Conservation (phyloP, 2,888 invertebrate species). For the Catocala sponsa region DNA sequence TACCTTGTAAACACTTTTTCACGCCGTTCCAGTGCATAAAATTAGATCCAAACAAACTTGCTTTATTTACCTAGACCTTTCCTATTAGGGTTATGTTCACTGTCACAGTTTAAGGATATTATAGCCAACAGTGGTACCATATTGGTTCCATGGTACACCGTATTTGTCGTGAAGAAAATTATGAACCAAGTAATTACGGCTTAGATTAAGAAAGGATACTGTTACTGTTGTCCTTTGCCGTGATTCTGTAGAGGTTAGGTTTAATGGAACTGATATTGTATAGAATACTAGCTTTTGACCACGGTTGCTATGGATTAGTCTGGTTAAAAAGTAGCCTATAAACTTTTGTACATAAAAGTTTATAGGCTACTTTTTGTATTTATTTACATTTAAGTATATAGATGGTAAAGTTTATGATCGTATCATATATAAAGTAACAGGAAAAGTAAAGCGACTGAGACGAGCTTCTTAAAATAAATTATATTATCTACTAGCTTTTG, state of each 20-base stretch:
- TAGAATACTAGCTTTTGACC: too few species aligned
- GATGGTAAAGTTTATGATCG: too few species aligned
- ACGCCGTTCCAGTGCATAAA: constrained; percentile 35
- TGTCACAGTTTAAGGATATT: constrained; percentile 41
- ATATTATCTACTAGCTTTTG: too few species aligned
- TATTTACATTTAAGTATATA: too few species aligned
- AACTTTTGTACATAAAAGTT: too few species aligned
- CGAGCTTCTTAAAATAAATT: too few species aligned
- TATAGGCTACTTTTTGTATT: too few species aligned
- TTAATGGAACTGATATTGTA: not conserved
- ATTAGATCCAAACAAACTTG: constrained; percentile 39
- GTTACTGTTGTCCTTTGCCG: constrained; percentile 28
- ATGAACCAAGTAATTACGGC: constrained; percentile 31
- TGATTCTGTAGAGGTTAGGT: not conserved
- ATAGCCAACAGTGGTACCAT: constrained; percentile 36
- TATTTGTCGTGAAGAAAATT: constrained; percentile 16
- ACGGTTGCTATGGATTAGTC: too few species aligned
- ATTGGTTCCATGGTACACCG: constrained; percentile 13
- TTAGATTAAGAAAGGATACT: constrained; percentile 38
- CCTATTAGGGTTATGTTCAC: constrained; percentile 32
- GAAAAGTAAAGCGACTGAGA: too few species aligned
- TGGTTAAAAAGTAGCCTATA: too few species aligned
- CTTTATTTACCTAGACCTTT: constrained; percentile 27
- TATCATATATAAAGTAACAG: too few species aligned
- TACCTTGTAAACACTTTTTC: constrained; percentile 38